Evolutionary conservation across 2,113 vertebrate genomes (phyloP).

Genomic region (Trematomus loennbergii): DNA sequence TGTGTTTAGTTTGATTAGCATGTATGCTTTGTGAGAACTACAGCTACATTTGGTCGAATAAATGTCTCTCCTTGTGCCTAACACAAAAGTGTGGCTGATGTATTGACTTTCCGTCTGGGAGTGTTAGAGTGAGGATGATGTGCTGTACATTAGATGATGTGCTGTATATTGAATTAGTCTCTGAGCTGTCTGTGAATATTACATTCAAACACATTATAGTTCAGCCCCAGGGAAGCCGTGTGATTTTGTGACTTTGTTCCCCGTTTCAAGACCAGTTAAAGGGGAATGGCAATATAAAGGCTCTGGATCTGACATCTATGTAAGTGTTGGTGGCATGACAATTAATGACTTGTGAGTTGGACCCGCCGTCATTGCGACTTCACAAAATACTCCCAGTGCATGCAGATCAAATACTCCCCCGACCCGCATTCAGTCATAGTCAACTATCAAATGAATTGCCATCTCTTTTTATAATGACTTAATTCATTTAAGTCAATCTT

Average conservation of each 20-base stretch:
- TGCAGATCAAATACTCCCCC: neutral
- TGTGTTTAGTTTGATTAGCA: constrained; percentile 23
- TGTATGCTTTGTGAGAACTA: neutral
- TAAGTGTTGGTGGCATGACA: constrained; percentile 9
- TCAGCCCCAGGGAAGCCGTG: constrained; percentile 4
- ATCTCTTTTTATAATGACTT: too few species aligned
- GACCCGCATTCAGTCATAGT: neutral
- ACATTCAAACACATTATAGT: constrained; percentile 42
- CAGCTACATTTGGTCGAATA: constrained; percentile 26
- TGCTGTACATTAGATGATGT: constrained; percentile 53
- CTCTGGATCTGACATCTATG: neutral
- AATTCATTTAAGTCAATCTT: too few species aligned
- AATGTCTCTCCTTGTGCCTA: constrained; percentile 24
- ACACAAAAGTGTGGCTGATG: constrained; percentile 34
- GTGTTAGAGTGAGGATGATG: constrained; percentile 51
- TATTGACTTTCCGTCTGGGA: constrained; percentile 63
- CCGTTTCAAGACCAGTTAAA: constrained; percentile 36
- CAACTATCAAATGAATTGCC: too few species aligned
- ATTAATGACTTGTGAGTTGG: constrained; percentile 16
- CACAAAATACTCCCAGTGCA: neutral
- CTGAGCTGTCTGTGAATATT: constrained; percentile 62
- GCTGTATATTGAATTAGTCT: constrained; percentile 63
- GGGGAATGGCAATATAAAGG: constrained; percentile 12
- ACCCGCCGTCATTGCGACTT: constrained; percentile 1
- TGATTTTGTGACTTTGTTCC: constrained; percentile 45